Evolutionary conservation across 2,113 vertebrate species (phyloP), one percentile per base, ranked within the genome.

Genomic region (Pseudopodoces humilis): DNA sequence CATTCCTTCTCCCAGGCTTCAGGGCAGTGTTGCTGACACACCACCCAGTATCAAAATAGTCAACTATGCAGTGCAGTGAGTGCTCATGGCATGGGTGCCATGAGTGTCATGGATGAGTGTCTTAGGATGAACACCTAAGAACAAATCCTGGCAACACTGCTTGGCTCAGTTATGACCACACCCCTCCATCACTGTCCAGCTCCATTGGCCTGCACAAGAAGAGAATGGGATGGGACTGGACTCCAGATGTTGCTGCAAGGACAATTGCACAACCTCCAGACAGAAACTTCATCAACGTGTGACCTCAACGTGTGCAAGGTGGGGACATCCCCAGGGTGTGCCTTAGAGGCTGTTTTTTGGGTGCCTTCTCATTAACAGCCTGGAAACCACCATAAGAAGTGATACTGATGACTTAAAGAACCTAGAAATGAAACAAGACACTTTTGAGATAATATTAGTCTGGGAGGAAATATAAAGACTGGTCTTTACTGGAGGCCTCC

Each of bases 11-110:
- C 20, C 21, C 46, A 44, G n/a, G 16, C 60, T 69, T 39, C 37
- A 33, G 37, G 13, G 20, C 37, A 56, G 55, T 0, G 2, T 15
- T 81, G 27, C 19, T 74, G 1, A 0, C 28, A 8, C 20, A 46
- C 4, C 50, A 13, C 13, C n/a, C 47, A 35, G 13, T 20, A 75
- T 16, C 37, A 58, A 50, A 77, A 44, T 0, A 15, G 15, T 30
- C 31, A n/a, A 10, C 27, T 10, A 35, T 52, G 28, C 46, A 6
- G 28, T 7, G 37, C 60, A 75, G 19, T 15, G 62, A 43, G 30
- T 20, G 50, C 39, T 39, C 39, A 24, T 75, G 52, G 24, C 37
- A 14, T 20, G 31, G 20, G 24, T 67, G 30, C 25, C 52, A 35
- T 3, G 0, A 55, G 9, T 27, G 58, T 24, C 49, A 21, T 7